phyloP scores from a whole-genome alignment of 2,888 invertebrate species.

The Laothoe populi region DNA sequence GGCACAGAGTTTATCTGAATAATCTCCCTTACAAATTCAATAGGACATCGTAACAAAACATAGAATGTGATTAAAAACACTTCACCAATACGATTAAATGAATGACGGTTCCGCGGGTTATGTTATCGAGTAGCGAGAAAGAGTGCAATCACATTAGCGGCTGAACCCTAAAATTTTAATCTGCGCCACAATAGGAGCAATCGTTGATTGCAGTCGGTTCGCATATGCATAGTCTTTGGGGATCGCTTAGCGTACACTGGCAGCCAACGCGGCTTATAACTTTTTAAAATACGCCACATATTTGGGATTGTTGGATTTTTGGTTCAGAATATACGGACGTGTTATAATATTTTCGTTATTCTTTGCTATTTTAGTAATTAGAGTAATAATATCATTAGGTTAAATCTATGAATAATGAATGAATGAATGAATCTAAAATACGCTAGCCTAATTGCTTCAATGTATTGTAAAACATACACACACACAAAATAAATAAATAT shows the following conservation, averaged over 20 bases:
- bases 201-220: constrained; percentile 79
- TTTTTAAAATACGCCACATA: constrained; percentile 14
- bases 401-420: too few relatives aligned
- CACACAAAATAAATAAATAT: too few relatives aligned
- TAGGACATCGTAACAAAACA: constrained; percentile 44
- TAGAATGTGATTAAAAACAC: constrained; percentile 76
- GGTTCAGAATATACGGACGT: neutral
- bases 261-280: constrained; percentile 23
- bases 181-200: constrained; percentile 79
- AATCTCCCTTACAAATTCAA: constrained; percentile 17
- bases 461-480: too few relatives aligned
- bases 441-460: too few relatives aligned
- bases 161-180: constrained; percentile 85
- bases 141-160: constrained; percentile 83
- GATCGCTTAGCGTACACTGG: constrained; percentile 75
- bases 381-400: too few relatives aligned
- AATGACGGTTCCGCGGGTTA: constrained; percentile 59
- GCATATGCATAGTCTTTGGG: constrained; percentile 84
- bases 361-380: neutral
- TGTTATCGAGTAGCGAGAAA: constrained; percentile 52
- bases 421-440: too few relatives aligned
- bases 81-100: constrained; percentile 67
- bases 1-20: neutral
- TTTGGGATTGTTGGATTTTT: constrained; percentile 26
- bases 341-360: constrained; percentile 3